Evolutionary conservation across 2,113 vertebrate species (phyloP).

Genomic region (Taxidea taxus): DNA sequence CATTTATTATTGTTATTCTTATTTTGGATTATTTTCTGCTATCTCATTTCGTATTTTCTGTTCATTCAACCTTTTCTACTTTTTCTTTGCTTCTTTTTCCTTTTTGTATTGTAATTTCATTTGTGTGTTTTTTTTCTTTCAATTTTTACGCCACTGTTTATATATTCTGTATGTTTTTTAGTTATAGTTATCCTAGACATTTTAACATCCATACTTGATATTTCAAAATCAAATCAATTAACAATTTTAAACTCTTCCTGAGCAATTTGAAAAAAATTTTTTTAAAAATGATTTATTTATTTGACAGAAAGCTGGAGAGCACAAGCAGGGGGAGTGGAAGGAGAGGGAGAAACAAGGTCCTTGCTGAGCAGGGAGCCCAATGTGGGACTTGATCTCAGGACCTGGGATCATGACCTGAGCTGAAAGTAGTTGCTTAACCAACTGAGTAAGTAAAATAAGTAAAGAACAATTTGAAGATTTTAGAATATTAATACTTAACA

Average conservation of each 20-base stretch:
- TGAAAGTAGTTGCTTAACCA: too few relatives aligned
- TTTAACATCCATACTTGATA: background rate
- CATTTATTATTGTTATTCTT: background rate
- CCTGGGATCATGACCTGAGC: too few relatives aligned
- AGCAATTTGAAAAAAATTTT: background rate
- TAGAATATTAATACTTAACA: background rate
- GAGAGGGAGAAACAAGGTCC: too few relatives aligned
- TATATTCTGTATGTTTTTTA: background rate
- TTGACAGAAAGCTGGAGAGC: too few relatives aligned
- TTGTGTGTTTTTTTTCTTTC: background rate
- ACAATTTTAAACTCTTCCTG: background rate
- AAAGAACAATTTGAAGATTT: background rate
- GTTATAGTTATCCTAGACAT: background rate
- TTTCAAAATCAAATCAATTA: background rate
- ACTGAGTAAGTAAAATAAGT: too few relatives aligned
- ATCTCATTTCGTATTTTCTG: background rate
- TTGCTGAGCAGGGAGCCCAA: too few relatives aligned
- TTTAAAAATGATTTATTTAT: too few relatives aligned
- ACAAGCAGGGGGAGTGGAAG: too few relatives aligned
- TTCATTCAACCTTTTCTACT: background rate
- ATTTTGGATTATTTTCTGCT: background rate
- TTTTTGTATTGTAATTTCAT: background rate
- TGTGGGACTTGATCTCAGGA: too few relatives aligned
- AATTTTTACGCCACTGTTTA: background rate
- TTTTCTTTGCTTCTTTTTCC: background rate